These are phyloP conservation scores for Sarcophaga bullata DNA, from an alignment of 1,140 invertebrate species.

Conservation along the genomic window DNA sequence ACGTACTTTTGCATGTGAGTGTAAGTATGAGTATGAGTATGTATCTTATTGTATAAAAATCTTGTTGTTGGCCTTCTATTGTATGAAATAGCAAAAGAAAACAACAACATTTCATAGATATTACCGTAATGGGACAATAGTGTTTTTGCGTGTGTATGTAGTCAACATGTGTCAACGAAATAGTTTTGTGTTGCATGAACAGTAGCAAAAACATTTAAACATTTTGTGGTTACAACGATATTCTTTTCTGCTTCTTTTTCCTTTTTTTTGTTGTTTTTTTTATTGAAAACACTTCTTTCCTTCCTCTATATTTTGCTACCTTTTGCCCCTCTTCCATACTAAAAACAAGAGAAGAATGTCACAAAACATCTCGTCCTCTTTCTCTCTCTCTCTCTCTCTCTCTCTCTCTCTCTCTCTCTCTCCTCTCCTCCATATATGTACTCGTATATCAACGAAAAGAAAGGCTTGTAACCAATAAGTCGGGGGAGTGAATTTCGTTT, in stretches of 20 bases:
- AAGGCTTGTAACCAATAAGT: background rate
- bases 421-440: too few relatives aligned
- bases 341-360: background rate
- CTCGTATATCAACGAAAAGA: background rate
- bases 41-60: too few relatives aligned
- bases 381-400: background rate
- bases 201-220: constrained; percentile 26
- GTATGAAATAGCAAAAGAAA: background rate
- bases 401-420: background rate
- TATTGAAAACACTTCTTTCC: too few relatives aligned
- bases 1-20: background rate
- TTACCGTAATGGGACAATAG: background rate
- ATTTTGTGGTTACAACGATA: constrained; percentile 1
- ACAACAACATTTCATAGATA: background rate
- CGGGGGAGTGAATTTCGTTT: too few relatives aligned
- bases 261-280: background rate
- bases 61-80: background rate
- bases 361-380: background rate
- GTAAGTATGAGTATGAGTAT: background rate
- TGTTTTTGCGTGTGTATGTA: too few relatives aligned
- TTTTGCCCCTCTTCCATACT: background rate
- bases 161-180: constrained; percentile 11
- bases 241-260: background rate
- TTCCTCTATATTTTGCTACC: too few relatives aligned
- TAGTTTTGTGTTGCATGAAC: background rate